Evolutionary conservation across 1,140 invertebrate species (phyloP).

Genomic region (Zaprionus tsacasi): DNA sequence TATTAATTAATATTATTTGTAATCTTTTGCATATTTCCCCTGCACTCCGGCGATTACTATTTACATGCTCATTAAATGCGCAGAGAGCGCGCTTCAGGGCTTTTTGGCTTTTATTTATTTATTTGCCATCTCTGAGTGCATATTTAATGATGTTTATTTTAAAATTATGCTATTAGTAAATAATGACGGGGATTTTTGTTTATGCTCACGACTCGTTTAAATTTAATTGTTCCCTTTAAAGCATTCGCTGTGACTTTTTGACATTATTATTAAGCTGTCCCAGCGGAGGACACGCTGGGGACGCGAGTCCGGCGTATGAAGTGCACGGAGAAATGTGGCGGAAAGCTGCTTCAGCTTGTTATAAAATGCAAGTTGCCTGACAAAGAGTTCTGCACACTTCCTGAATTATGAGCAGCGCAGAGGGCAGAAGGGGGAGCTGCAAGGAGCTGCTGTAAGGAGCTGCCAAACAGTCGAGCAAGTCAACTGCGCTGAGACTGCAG

Average conservation of each 20-base stretch:
- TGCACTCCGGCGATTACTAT: conserved; percentile 10
- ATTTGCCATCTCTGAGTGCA: conserved; percentile 13
- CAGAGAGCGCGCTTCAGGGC: conserved; percentile 9
- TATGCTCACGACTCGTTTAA: conserved; percentile 8
- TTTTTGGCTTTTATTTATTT: not conserved
- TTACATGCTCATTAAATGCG: conserved; percentile 64
- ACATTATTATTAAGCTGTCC: conserved; percentile 72
- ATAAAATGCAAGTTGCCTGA: conserved; percentile 67
- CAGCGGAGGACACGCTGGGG: conserved; percentile 11
- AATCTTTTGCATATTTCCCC: conserved; percentile 19
- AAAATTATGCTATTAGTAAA: conserved; percentile 41
- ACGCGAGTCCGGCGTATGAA: not conserved
- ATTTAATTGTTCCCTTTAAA: conserved; percentile 30
- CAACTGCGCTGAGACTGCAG: not conserved
- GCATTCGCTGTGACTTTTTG: conserved; percentile 34
- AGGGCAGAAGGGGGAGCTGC: conserved; percentile 1
- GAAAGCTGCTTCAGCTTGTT: conserved; percentile 53
- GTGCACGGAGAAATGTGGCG: conserved; percentile 20
- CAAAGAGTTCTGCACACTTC: conserved; percentile 70
- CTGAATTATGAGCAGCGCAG: conserved; percentile 72
- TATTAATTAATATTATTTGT: conserved; percentile 65
- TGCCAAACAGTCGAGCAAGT: conserved; percentile 24
- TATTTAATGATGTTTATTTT: conserved; percentile 52
- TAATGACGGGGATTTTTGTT: conserved; percentile 30
- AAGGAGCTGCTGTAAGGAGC: conserved; percentile 12